Conservation (phyloP, 2,113 vertebrate species). For the Albula glossodonta region DNA sequence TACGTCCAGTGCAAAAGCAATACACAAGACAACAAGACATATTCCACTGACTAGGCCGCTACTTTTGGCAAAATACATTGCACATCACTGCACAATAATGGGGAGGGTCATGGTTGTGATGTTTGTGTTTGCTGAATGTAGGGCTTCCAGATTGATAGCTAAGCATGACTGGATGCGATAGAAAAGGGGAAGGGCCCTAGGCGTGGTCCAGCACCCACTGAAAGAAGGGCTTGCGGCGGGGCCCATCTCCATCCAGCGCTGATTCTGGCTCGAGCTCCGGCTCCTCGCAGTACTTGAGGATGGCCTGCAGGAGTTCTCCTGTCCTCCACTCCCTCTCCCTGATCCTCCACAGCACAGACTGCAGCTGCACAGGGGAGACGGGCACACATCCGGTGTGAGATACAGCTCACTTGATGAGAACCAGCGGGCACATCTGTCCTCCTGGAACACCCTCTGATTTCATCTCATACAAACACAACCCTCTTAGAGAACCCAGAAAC, state of each 20-base stretch:
- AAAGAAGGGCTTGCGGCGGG: conserved; percentile 71
- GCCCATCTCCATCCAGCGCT: conserved; percentile 27
- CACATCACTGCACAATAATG: conserved; percentile 35
- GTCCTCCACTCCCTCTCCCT: conserved; percentile 82
- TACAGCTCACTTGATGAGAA: neutral
- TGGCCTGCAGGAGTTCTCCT: conserved; percentile 85
- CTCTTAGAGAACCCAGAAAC: no score
- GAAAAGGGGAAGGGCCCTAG: conserved; percentile 56
- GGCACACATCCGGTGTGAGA: conserved; percentile 30
- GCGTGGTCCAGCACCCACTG: conserved; percentile 85
- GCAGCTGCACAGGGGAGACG: conserved; percentile 71
- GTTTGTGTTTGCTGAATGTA: conserved; percentile 16
- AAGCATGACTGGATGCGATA: neutral
- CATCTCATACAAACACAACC: no score
- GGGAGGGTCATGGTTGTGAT: conserved; percentile 10
- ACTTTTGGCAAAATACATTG: conserved; percentile 39
- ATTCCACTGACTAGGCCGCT: conserved; percentile 34
- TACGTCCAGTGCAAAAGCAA: conserved; percentile 44
- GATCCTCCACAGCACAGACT: conserved; percentile 71
- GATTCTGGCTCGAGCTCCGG: conserved; percentile 48
- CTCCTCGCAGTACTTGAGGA: conserved; percentile 84
- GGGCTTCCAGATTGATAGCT: conserved; percentile 13
- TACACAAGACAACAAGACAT: conserved; percentile 34
- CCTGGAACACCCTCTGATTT: no score
- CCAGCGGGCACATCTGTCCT: no score